Conservation (phyloP, 1,140 invertebrate species). For the Chionoecetes opilio region DNA sequence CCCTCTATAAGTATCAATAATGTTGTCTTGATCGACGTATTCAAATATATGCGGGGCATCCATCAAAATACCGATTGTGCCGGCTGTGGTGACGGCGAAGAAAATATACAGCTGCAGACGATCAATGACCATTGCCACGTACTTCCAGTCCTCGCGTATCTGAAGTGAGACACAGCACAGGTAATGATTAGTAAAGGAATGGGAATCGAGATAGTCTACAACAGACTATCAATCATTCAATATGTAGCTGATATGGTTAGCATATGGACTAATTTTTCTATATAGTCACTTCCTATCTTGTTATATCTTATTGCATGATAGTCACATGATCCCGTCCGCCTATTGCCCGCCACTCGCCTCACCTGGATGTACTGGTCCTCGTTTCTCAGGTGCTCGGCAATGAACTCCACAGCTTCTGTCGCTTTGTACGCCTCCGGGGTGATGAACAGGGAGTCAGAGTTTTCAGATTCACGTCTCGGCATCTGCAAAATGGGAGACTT, state of each 20-base stretch:
- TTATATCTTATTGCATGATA: no score
- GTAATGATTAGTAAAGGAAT: not conserved
- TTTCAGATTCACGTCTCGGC: constrained; percentile 93
- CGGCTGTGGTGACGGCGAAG: constrained; percentile 97
- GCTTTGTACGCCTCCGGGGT: constrained; percentile 95
- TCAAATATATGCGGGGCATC: constrained; percentile 99
- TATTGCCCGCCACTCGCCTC: constrained; percentile 80
- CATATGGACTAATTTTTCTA: no score
- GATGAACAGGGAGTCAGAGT: constrained; percentile 93
- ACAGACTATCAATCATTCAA: no score
- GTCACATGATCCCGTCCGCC: no score
- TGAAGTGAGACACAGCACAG: constrained; percentile 83
- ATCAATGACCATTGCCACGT: constrained; percentile 99
- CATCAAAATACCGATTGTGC: constrained; percentile 98
- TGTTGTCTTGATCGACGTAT: constrained; percentile 98
- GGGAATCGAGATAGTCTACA: not conserved
- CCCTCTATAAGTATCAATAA: constrained; percentile 96
- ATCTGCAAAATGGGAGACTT: constrained; percentile 82
- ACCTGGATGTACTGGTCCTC: constrained; percentile 99
- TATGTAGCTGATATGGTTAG: no score
- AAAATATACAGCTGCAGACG: constrained; percentile 98
- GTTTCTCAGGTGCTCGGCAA: constrained; percentile 98
- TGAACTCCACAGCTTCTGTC: constrained; percentile 98
- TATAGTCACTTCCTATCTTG: no score
- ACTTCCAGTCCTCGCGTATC: constrained; percentile 99